Evolutionary conservation across 2,797 vertebrate species (phyloP).

Genomic region (Botia kubotai): DNA sequence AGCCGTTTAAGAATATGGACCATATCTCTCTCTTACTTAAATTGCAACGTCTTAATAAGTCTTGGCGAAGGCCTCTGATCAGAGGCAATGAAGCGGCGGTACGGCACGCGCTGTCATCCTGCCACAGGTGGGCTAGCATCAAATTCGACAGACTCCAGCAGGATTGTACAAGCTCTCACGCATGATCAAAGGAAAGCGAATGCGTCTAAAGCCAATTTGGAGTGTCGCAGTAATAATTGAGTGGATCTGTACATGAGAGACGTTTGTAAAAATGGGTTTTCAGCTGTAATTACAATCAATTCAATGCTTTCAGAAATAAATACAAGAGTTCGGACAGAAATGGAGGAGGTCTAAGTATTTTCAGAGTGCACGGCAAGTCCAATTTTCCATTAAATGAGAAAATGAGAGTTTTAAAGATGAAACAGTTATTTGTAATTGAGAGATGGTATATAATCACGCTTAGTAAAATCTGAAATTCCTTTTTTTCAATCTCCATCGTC

Average conservation of each 20-base stretch:
- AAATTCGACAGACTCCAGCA: constrained; percentile 22
- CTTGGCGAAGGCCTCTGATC: constrained; percentile 35
- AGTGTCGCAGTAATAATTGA: constrained; percentile 16
- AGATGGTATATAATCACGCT: constrained; percentile 36
- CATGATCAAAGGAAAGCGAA: constrained; percentile 28
- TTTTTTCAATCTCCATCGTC: constrained; percentile 31
- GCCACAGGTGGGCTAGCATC: constrained; percentile 34
- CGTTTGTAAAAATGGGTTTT: constrained; percentile 18
- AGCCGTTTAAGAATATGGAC: constrained; percentile 36
- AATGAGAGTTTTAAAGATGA: constrained; percentile 42
- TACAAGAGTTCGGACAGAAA: constrained; percentile 15
- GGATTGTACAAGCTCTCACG: constrained; percentile 5
- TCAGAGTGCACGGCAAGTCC: constrained; percentile 19
- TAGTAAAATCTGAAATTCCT: constrained; percentile 28
- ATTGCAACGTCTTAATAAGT: constrained; percentile 40
- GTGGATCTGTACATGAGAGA: constrained; percentile 28
- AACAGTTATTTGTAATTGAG: constrained; percentile 46
- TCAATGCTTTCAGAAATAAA: constrained; percentile 38
- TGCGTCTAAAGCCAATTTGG: constrained; percentile 20
- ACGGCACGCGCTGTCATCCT: constrained; percentile 5
- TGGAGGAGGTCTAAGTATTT: neutral
- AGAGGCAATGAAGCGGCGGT: constrained; percentile 23
- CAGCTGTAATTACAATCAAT: constrained; percentile 25
- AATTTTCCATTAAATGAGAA: constrained; percentile 38
- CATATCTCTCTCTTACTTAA: constrained; percentile 35